A percentile compares a stretch with the other conserved stretches of the same genome.
phyloP scores from a whole-genome alignment of 2,797 vertebrate species.

The Alosa sapidissima region DNA sequence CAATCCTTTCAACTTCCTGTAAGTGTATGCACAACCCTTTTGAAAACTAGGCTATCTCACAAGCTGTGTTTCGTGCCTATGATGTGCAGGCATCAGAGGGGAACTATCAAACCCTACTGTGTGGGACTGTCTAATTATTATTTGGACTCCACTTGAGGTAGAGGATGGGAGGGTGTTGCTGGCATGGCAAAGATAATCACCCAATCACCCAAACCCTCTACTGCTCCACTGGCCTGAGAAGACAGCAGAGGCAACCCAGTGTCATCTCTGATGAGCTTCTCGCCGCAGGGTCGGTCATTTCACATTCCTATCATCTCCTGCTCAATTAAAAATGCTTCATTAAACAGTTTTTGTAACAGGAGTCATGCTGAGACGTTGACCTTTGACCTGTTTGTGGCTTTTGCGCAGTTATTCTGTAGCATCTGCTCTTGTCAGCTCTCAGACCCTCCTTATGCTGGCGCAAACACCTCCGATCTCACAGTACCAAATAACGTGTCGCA shows the following conservation, averaged over 20 bases:
- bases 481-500: not conserved
- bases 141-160: conserved; percentile 29
- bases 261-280: conserved; percentile 36
- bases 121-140: conserved; percentile 40
- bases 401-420: not conserved
- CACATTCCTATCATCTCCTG: conserved; percentile 44
- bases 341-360: conserved; percentile 17
- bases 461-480: not conserved
- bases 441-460: not conserved
- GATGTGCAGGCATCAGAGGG: conserved; percentile 35
- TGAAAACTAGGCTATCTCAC: conserved; percentile 40
- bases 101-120: conserved; percentile 34
- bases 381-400: not conserved
- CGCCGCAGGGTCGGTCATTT: conserved; percentile 24
- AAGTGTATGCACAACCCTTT: conserved; percentile 41
- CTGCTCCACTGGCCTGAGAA: conserved; percentile 31
- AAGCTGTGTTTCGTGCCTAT: conserved; percentile 24
- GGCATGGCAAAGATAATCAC: conserved; percentile 40
- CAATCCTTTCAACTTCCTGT: conserved; percentile 5
- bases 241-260: conserved; percentile 19
- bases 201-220: conserved; percentile 39
- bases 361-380: not conserved
- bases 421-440: not conserved
- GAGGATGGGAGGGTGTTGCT: conserved; percentile 12
- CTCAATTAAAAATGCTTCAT: conserved; percentile 48